These are phyloP conservation scores for Teleogryllus occipitalis DNA, from an alignment of 1,140 invertebrate species.

Conservation along the genomic window DNA sequence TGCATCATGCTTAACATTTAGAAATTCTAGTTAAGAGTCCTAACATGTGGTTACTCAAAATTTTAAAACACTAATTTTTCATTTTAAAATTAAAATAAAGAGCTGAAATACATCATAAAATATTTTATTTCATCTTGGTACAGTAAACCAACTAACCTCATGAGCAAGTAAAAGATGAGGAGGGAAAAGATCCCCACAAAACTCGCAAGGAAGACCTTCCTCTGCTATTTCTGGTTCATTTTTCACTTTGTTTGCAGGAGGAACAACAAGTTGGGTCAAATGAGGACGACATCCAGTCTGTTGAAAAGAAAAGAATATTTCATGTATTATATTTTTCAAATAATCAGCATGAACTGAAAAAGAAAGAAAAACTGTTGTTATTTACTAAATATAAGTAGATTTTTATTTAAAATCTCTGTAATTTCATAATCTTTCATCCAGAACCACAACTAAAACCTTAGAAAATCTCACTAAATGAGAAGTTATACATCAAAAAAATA, in stretches of 20 bases:
- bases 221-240: background rate
- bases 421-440: too few species aligned
- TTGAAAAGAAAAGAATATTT: background rate
- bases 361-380: too few species aligned
- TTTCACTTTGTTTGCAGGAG: background rate
- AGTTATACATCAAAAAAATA: too few species aligned
- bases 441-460: too few species aligned
- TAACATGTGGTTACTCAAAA: too few species aligned
- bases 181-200: slow-evolving; percentile 17
- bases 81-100: background rate
- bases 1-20: too few species aligned
- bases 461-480: too few species aligned
- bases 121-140: background rate
- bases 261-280: background rate
- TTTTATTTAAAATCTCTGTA: too few species aligned
- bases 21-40: too few species aligned
- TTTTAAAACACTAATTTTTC: too few species aligned
- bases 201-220: slow-evolving; percentile 16
- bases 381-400: too few species aligned
- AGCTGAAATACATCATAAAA: background rate
- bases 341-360: background rate
- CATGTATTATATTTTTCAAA: background rate
- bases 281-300: slow-evolving; percentile 22
- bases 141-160: background rate
- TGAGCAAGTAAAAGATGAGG: slow-evolving; percentile 14